Conservation (phyloP, 92 coral and sea anemone genomes). For the Anthopleura xanthogrammica region DNA sequence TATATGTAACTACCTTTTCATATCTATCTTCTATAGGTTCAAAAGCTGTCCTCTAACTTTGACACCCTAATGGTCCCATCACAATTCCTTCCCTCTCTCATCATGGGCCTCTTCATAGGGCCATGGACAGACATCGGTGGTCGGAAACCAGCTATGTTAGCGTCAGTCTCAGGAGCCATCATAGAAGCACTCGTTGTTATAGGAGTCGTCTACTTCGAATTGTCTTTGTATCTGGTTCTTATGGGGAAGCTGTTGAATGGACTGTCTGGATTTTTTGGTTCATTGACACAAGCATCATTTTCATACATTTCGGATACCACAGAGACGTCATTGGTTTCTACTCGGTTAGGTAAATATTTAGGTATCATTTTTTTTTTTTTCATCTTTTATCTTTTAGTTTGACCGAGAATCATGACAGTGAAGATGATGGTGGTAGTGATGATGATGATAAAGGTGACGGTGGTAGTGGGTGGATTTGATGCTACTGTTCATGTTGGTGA, state of each 20-base stretch:
- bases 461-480: background rate
- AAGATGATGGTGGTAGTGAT: background rate
- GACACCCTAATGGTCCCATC: slow-evolving; percentile 45
- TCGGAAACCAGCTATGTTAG: slow-evolving; percentile 61
- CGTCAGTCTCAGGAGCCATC: slow-evolving; percentile 53
- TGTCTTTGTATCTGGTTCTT: slow-evolving; percentile 58
- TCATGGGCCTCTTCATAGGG: slow-evolving; percentile 74
- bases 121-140: slow-evolving; percentile 80
- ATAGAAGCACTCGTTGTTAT: slow-evolving; percentile 52
- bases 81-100: slow-evolving; percentile 58
- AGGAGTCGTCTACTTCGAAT: slow-evolving; percentile 47
- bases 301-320: slow-evolving; percentile 75
- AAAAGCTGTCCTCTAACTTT: slow-evolving; percentile 57
- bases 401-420: background rate
- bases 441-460: background rate
- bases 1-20: background rate
- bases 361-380: background rate
- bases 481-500: background rate
- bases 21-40: slow-evolving; percentile 46
- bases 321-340: slow-evolving; percentile 47
- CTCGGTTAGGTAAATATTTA: slow-evolving; percentile 53
- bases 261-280: slow-evolving; percentile 60
- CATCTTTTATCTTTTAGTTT: background rate
- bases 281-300: slow-evolving; percentile 57
- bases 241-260: slow-evolving; percentile 65